phyloP scores from a whole-genome alignment of 2,888 invertebrate species.

The Calliscelio sp. region DNA sequence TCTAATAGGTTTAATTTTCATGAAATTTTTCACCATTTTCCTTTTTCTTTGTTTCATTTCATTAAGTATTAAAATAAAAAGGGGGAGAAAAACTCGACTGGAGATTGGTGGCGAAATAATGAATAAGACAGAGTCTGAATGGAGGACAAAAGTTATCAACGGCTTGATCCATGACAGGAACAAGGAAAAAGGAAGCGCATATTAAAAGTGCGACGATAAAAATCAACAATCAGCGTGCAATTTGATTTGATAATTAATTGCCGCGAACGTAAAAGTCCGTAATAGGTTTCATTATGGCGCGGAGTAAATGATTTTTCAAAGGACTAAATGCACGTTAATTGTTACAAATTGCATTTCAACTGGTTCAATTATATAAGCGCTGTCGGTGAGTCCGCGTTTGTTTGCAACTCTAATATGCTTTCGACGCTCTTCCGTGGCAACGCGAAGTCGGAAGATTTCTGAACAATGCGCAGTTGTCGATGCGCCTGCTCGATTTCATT shows the following conservation, averaged over 20 bases:
- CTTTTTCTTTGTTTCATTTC: too few relatives aligned
- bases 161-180: conserved; percentile 8
- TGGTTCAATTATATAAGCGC: conserved; percentile 51
- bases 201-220: conserved; percentile 43
- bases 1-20: conserved; percentile 8
- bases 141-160: not conserved
- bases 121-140: too few relatives aligned
- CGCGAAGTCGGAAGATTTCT: conserved; percentile 58
- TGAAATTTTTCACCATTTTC: too few relatives aligned
- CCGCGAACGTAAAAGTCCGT: conserved; percentile 34
- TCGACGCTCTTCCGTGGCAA: conserved; percentile 33
- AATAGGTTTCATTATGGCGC: conserved; percentile 47
- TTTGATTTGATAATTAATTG: conserved; percentile 56
- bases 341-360: conserved; percentile 57
- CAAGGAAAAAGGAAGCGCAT: conserved; percentile 43
- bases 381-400: conserved; percentile 20
- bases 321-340: conserved; percentile 59
- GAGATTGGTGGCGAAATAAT: too few relatives aligned
- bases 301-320: conserved; percentile 49
- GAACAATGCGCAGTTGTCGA: conserved; percentile 54
- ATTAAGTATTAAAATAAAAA: too few relatives aligned
- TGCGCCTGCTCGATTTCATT: conserved; percentile 61
- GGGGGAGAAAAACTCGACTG: too few relatives aligned
- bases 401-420: conserved; percentile 46
- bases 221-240: conserved; percentile 36